Percentiles rank a stretch among this genome's conserved stretches.
These are phyloP conservation scores for Antheraea pernyi DNA, from an alignment of 1,140 invertebrate genomes.

Conservation along the genomic window DNA sequence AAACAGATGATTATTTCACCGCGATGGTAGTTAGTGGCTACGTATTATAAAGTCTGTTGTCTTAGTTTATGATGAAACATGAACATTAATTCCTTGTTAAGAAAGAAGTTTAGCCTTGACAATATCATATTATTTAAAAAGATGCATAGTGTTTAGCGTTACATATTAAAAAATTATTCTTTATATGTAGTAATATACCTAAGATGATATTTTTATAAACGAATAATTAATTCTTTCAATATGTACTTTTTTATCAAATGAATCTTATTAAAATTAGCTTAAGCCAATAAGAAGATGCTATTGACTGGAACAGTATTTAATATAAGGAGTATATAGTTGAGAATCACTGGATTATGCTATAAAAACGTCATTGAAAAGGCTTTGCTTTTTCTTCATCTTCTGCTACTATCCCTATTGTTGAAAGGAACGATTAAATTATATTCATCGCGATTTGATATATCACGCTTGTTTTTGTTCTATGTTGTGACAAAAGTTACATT, in stretches of 20 bases:
- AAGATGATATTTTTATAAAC: too few species aligned
- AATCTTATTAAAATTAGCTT: too few species aligned
- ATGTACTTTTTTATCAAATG: too few species aligned
- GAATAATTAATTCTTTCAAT: too few species aligned
- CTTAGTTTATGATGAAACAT: not conserved
- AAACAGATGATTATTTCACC: too few species aligned
- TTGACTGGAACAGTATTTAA: not conserved
- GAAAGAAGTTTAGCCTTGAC: not conserved
- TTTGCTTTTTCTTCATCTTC: not conserved
- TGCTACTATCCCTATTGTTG: not conserved
- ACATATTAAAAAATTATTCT: not conserved
- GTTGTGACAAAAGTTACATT: too few species aligned
- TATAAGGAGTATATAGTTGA: not conserved
- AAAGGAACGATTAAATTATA: not conserved
- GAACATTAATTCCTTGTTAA: not conserved
- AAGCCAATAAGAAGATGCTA: too few species aligned
- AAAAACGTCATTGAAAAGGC: not conserved
- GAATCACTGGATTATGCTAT: not conserved
- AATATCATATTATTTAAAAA: too few species aligned
- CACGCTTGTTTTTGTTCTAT: not conserved
- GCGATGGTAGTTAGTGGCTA: not conserved
- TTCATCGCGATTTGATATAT: not conserved
- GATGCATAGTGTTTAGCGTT: not conserved
- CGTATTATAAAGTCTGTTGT: not conserved
- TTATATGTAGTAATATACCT: not conserved